Evolutionary conservation across 2,888 invertebrate genomes (phyloP).

Genomic region (Fragum whitleyi): DNA sequence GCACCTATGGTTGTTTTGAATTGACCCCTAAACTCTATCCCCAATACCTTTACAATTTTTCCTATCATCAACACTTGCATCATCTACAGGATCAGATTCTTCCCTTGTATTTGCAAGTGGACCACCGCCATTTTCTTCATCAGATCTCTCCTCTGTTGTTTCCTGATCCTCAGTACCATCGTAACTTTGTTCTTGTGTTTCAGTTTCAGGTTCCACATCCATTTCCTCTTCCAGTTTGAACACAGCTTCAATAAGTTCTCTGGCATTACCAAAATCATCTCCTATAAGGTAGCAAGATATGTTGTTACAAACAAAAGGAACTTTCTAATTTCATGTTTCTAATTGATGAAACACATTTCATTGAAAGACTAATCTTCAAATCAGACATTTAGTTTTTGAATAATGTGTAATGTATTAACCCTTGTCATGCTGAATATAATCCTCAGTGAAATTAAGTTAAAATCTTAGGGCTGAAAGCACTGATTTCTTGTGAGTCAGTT

Average conservation of each 20-base stretch:
- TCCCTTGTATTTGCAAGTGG: not conserved
- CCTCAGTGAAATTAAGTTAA: too few species aligned
- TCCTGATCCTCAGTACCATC: not conserved
- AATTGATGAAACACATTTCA: not conserved
- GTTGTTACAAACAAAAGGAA: not conserved
- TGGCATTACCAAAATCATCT: conserved; percentile 79
- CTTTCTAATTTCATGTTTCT: too few species aligned
- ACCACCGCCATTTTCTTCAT: not conserved
- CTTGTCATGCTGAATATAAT: too few species aligned
- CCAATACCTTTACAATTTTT: not conserved
- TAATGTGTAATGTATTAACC: too few species aligned
- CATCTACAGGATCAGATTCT: not conserved
- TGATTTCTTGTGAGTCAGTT: too few species aligned
- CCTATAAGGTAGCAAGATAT: conserved; percentile 57
- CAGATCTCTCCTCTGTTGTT: not conserved
- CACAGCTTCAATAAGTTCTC: conserved; percentile 76
- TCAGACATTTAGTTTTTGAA: too few species aligned
- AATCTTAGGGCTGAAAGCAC: too few species aligned
- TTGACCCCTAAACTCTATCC: too few species aligned
- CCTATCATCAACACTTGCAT: not conserved
- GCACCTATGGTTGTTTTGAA: too few species aligned
- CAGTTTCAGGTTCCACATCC: not conserved
- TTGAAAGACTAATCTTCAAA: too few species aligned
- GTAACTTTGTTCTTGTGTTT: not conserved
- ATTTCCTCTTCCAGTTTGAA: conserved; percentile 61